Evolutionary conservation across 2,797 vertebrate species (phyloP).

Genomic region (Vultur gryphus): DNA sequence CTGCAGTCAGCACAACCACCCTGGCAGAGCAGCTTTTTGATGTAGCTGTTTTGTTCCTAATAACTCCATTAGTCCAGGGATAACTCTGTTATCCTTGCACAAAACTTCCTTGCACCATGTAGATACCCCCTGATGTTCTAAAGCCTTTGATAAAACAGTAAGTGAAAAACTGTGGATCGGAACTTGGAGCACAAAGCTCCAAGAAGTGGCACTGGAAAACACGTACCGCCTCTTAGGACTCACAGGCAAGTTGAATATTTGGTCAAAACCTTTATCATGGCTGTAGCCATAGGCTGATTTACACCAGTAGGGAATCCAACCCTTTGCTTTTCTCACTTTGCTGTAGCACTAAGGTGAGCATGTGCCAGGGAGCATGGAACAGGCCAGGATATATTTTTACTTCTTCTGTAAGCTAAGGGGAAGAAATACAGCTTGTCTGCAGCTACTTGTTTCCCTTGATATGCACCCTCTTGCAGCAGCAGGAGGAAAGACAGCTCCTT

Average conservation of each 20-base stretch:
- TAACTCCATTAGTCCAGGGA: neutral
- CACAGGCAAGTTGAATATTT: neutral
- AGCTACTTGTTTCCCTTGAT: neutral
- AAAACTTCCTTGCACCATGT: slow-evolving; percentile 1
- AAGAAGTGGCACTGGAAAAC: neutral
- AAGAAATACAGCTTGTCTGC: neutral
- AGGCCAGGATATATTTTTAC: neutral
- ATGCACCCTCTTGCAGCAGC: neutral
- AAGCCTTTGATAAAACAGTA: slow-evolving; percentile 2
- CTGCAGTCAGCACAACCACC: neutral
- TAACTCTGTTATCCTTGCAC: slow-evolving; percentile 18
- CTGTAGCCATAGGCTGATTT: neutral
- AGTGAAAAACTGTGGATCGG: neutral
- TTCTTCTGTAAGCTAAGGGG: neutral
- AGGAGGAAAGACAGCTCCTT: neutral
- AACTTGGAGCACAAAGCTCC: neutral
- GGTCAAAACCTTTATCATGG: neutral
- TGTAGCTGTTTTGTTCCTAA: neutral
- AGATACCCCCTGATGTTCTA: neutral
- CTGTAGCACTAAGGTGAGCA: neutral
- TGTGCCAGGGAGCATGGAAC: neutral
- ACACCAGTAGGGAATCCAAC: neutral
- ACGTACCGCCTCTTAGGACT: neutral
- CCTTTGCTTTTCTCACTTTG: neutral
- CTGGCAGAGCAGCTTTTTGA: neutral